Base-by-base conservation (phyloP, 92 coral and sea anemone species). In the Hydrozoanthus gracilis region DNA sequence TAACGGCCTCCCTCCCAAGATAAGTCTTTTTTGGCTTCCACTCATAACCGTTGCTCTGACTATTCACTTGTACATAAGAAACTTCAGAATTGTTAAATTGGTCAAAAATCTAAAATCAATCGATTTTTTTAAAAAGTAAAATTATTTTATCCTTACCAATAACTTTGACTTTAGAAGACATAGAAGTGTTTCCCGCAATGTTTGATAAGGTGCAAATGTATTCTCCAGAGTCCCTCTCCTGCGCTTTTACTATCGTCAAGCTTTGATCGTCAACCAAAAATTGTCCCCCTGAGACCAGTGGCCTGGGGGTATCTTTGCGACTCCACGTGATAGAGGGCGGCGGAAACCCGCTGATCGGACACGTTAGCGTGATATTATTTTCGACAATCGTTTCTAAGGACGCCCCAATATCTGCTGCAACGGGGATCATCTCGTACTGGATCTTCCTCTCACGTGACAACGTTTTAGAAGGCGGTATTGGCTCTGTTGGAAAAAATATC, bases 381-480 rank as follows among this genome's bases (percentile, higher is more conserved):
- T 80, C 85, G 1, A 80, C 74, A 64, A 80, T 80, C 14, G 85
- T 80, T 67, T 80, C 74, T 7, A 80, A 9, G 13, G 74, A 12
- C 3, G 61, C 18, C 10, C 85, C 85, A n/a, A 80, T 80, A 20
- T 49, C 58, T n/a, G 61, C 55, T 16, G 16, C 73, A 4, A 80
- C 73, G 17, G 85, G 72, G 1, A 48, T 65, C 12, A 80, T 35
- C 16, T 80, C 85, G 12, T 80, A 80, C 12, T 47, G 85, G 47
- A 6, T 66, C 58, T 44, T 80, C 7, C 18, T 51, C 17, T 51
- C 35, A 65, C 12, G 47, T 5, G 75, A 65, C 17, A 20, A 44
- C 2, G 5, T 17, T 64, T 64, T 18, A 3, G 11, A 11, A 48
- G 85, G 85, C 6, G 46, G 8, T n/a, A 66, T 45, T 9, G 85